Conservation (phyloP, 2,113 vertebrate genomes). For the Phrynosoma platyrhinos region DNA sequence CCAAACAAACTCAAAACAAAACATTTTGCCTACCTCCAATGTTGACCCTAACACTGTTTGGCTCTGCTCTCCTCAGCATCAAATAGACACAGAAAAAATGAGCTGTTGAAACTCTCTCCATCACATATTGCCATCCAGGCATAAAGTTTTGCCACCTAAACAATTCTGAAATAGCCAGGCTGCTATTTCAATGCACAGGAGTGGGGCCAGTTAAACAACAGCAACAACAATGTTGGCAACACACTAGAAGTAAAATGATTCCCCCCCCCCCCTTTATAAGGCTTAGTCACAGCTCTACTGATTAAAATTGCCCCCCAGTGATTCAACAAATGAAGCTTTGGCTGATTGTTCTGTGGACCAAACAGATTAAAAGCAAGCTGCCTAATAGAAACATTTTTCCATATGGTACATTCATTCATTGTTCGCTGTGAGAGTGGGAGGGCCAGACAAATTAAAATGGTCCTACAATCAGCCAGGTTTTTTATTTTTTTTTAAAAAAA, state of each 20-base stretch:
- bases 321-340: slow-evolving; percentile 1
- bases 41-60: too few relatives aligned
- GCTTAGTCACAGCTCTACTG: not conserved
- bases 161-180: too few relatives aligned
- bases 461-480: not conserved
- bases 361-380: slow-evolving; percentile 6
- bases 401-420: not conserved
- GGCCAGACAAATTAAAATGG: not conserved
- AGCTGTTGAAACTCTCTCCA: not conserved
- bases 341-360: not conserved
- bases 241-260: not conserved
- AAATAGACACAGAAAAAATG: not conserved
- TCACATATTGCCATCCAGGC: not conserved
- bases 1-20: too few relatives aligned
- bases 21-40: too few relatives aligned
- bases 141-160: not conserved
- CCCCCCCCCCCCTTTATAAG: not conserved
- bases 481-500: not conserved
- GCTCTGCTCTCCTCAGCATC: not conserved
- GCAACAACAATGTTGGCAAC: not conserved
- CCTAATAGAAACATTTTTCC: not conserved
- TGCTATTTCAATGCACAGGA: not conserved
- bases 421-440: not conserved
- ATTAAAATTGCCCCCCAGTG: slow-evolving; percentile 12
- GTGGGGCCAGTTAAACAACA: not conserved